Evolutionary conservation across 2,113 vertebrate genomes (phyloP).

Genomic region (Chloropsis hardwickii): DNA sequence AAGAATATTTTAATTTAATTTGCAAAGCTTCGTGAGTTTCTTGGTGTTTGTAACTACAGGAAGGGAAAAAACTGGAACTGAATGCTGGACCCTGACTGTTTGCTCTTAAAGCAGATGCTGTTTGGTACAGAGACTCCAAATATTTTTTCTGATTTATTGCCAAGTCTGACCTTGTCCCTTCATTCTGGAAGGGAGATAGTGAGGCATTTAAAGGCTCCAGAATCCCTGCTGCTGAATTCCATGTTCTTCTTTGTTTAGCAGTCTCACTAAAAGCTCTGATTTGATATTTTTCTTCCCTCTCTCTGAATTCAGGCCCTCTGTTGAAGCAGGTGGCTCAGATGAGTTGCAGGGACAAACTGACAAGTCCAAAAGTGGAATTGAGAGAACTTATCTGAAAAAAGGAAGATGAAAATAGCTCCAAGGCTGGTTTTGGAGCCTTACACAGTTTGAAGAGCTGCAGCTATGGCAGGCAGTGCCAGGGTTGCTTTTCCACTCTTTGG

Average conservation of each 20-base stretch:
- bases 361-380: background rate
- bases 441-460: background rate
- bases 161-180: constrained; percentile 39
- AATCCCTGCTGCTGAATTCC: constrained; percentile 13
- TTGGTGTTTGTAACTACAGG: background rate
- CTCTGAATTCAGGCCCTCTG: background rate
- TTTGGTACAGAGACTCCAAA: constrained; percentile 24
- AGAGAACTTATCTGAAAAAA: background rate
- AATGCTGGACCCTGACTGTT: background rate
- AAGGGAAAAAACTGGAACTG: background rate
- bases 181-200: constrained; percentile 29
- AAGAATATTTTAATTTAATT: background rate
- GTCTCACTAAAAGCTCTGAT: background rate
- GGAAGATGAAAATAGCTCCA: background rate
- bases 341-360: background rate
- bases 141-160: constrained; percentile 53
- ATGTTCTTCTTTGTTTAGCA: background rate
- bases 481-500: background rate
- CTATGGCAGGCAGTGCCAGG: background rate
- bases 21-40: background rate
- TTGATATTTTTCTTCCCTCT: background rate
- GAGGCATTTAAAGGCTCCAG: background rate
- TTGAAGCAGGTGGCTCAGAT: background rate
- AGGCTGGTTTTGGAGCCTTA: background rate
- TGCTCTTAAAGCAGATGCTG: constrained; percentile 26